Conservation (phyloP, 1,140 invertebrate species). For the Doryteuthis pealeii region DNA sequence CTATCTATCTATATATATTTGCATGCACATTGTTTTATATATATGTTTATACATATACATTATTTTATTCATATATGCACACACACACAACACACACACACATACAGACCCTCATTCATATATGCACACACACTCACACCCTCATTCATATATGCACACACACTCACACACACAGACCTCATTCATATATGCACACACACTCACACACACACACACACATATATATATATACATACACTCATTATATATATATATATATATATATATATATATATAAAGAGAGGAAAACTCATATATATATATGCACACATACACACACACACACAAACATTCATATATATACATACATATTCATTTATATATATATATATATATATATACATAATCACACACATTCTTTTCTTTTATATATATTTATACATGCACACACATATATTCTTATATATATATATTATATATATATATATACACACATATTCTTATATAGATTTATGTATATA, state of each 20-base stretch:
- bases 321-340: not conserved
- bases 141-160: too few species aligned
- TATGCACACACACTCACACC: too few species aligned
- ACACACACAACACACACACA: too few species aligned
- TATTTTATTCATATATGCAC: not conserved
- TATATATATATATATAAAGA: not conserved
- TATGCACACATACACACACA: not conserved
- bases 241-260: not conserved
- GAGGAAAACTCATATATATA: not conserved
- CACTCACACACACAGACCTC: too few species aligned
- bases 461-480: too few species aligned
- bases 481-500: too few species aligned
- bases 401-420: not conserved
- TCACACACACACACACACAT: not conserved
- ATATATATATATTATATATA: too few species aligned
- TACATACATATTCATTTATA: not conserved
- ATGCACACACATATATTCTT: too few species aligned
- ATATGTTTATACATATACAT: not conserved
- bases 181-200: not conserved
- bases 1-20: not conserved
- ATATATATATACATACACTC: not conserved
- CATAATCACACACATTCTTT: too few species aligned
- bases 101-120: too few species aligned
- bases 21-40: not conserved
- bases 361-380: slow-evolving; percentile 4